A percentile compares a stretch with the other conserved stretches of the same genome.
Conservation (phyloP, 2,888 invertebrate genomes). For the Exephanes ischioxanthus region DNA sequence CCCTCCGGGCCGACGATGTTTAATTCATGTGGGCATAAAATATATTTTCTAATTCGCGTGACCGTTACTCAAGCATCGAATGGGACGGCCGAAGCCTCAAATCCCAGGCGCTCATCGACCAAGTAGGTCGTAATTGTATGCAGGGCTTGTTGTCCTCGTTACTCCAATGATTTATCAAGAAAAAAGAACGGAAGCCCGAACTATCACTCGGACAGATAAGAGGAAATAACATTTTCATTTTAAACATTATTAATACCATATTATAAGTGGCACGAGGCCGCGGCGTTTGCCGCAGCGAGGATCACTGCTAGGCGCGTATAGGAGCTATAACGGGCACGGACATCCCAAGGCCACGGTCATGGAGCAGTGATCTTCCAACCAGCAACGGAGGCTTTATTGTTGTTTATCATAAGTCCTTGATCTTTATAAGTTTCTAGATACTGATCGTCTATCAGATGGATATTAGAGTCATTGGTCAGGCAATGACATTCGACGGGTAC, state of each 20-base stretch:
- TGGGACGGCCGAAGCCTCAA: conserved; percentile 1
- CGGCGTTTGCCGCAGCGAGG: conserved; percentile 59
- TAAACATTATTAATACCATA: neutral
- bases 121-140: neutral
- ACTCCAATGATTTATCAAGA: neutral
- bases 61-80: conserved; percentile 63
- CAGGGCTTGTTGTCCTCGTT: neutral
- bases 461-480: neutral
- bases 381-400: neutral
- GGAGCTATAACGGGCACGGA: conserved; percentile 64
- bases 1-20: conserved; percentile 73
- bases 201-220: too few relatives aligned
- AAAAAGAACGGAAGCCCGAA: neutral
- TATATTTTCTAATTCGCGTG: conserved; percentile 75
- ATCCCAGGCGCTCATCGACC: neutral
- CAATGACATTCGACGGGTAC: neutral
- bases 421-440: conserved; percentile 20
- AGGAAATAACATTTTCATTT: neutral
- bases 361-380: conserved; percentile 73
- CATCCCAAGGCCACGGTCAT: conserved; percentile 78
- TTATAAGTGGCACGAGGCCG: too few relatives aligned
- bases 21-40: conserved; percentile 81
- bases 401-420: conserved; percentile 9
- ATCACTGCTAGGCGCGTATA: conserved; percentile 64
- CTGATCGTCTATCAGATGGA: neutral